Conservation (phyloP, 2,888 invertebrate genomes). For the Pammene aurita region DNA sequence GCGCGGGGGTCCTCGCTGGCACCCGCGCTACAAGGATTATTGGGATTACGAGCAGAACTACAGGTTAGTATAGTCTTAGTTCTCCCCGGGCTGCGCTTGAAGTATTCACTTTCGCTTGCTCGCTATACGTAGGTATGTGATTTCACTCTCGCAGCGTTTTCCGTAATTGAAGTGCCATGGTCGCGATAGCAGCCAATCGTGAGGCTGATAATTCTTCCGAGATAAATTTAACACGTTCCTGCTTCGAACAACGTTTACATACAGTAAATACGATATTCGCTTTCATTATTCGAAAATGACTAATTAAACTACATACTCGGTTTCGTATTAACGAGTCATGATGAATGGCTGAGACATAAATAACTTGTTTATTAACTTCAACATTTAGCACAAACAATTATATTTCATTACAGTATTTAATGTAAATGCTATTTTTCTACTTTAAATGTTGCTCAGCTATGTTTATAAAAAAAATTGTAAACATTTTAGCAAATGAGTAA, state of each 20-base stretch:
- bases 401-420: not conserved
- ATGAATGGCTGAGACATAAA: not conserved
- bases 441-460: not conserved
- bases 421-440: not conserved
- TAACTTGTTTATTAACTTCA: not conserved
- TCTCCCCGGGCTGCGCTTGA: not conserved
- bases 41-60: conserved; percentile 81
- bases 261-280: conserved; percentile 2
- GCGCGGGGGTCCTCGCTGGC: conserved; percentile 79
- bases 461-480: not conserved
- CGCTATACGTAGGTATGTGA: conserved; percentile 35
- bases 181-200: conserved; percentile 32
- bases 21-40: conserved; percentile 80
- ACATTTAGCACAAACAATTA: not conserved
- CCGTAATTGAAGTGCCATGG: conserved; percentile 32
- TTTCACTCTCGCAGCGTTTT: conserved; percentile 36
- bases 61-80: conserved; percentile 56
- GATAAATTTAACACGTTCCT: conserved; percentile 31
- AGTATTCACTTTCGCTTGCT: conserved; percentile 39
- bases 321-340: not conserved
- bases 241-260: conserved; percentile 1
- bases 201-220: conserved; percentile 31
- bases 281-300: not conserved
- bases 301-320: not conserved
- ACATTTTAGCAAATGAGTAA: not conserved